These are phyloP conservation scores for Pterocles gutturalis DNA, from an alignment of 2,113 vertebrate genomes.

Conservation along the genomic window DNA sequence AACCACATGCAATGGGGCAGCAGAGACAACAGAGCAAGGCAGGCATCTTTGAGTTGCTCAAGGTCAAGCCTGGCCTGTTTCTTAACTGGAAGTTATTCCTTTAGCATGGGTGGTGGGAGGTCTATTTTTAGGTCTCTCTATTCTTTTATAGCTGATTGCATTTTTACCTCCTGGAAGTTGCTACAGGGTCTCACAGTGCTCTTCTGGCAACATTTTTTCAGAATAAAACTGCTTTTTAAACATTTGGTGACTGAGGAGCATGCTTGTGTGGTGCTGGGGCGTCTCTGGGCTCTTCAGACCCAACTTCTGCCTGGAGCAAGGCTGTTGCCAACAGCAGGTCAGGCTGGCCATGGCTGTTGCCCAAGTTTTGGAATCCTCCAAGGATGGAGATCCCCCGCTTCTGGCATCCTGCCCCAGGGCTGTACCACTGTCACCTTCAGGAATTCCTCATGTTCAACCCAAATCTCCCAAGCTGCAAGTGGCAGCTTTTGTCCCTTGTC, in stretches of 20 bases:
- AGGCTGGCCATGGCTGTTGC: not conserved
- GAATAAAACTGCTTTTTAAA: not conserved
- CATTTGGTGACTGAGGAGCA: not conserved
- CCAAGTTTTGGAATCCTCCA: not conserved
- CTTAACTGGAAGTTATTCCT: not conserved
- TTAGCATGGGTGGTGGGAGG: not conserved
- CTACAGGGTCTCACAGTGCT: not conserved
- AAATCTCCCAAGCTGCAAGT: not conserved
- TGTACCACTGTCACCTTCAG: rapidly evolving
- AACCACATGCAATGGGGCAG: not conserved
- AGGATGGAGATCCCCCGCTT: not conserved
- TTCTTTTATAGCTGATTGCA: not conserved
- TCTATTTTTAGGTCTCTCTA: not conserved
- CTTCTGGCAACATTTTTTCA: not conserved
- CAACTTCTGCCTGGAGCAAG: not conserved
- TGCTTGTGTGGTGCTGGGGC: not conserved
- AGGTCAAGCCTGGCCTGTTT: not conserved
- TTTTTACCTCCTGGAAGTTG: not conserved
- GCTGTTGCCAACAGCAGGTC: not conserved
- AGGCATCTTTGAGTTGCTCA: not conserved
- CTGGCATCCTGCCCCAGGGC: not conserved
- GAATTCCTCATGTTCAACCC: not conserved
- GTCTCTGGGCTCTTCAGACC: not conserved
- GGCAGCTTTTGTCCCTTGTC: not conserved
- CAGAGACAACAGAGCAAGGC: not conserved